These are phyloP conservation scores for Patiria miniata DNA, from an alignment of 35 echinoderm and acorn worm species.

Conservation along the genomic window DNA sequence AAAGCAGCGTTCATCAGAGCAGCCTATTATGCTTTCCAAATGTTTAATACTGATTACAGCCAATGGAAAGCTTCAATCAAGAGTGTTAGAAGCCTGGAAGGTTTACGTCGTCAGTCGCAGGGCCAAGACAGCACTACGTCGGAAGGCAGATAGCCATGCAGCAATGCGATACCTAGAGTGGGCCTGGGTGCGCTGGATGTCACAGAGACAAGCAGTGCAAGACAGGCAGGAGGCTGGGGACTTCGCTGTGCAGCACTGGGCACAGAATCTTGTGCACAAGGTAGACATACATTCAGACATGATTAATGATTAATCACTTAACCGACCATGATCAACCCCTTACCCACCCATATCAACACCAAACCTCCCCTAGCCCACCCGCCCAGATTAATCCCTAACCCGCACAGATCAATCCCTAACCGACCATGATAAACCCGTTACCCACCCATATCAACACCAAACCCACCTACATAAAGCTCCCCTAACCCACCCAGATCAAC, in stretches of 20 bases:
- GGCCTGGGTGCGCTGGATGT: conserved; percentile 32
- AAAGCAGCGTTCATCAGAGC: no score
- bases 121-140: background rate
- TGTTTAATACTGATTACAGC: conserved; percentile 14
- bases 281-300: background rate
- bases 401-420: no score
- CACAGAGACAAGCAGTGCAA: background rate
- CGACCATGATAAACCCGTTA: no score
- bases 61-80: conserved; percentile 18
- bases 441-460: no score
- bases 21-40: no score
- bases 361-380: no score
- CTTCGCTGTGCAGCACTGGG: conserved; percentile 71
- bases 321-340: no score
- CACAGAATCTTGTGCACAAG: conserved; percentile 44
- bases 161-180: background rate
- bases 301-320: background rate
- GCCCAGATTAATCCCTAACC: no score
- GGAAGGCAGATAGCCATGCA: background rate
- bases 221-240: conserved; percentile 20
- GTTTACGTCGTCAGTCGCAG: conserved; percentile 17
- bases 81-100: conserved; percentile 30
- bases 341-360: no score
- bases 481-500: no score
- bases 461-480: no score